Evolutionary conservation across 2,888 invertebrate species (phyloP).

Genomic region (Ophion costatus): DNA sequence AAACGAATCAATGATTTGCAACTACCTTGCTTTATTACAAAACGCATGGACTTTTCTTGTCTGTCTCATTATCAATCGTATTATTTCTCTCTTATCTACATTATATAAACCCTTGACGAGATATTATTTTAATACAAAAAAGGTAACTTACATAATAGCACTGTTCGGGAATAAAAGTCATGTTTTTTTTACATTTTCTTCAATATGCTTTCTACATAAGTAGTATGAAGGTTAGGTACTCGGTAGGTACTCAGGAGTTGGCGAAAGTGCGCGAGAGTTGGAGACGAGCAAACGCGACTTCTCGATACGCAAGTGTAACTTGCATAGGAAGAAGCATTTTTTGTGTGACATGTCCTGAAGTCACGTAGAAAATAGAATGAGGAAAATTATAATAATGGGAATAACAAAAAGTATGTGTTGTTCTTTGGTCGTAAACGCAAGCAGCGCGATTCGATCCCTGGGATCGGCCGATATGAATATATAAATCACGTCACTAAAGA

Average conservation of each 20-base stretch:
- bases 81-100: slow-evolving; percentile 58
- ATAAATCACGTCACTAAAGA: slow-evolving; percentile 1
- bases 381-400: slow-evolving; percentile 35
- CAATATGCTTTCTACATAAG: slow-evolving; percentile 37
- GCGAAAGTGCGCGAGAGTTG: slow-evolving; percentile 53
- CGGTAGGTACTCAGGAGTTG: slow-evolving; percentile 61
- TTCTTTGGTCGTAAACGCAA: slow-evolving; percentile 78
- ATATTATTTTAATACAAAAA: slow-evolving; percentile 51
- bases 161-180: slow-evolving; percentile 57
- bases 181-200: slow-evolving; percentile 4
- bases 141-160: slow-evolving; percentile 67
- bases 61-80: slow-evolving; percentile 40
- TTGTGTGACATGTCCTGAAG: slow-evolving; percentile 46
- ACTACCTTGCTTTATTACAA: slow-evolving; percentile 71
- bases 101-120: slow-evolving; percentile 45
- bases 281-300: slow-evolving; percentile 58
- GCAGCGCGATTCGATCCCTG: slow-evolving; percentile 60
- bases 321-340: slow-evolving; percentile 27
- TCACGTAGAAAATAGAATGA: slow-evolving; percentile 33
- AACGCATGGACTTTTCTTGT: slow-evolving; percentile 8
- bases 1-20: slow-evolving; percentile 74
- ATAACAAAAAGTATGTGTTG: slow-evolving; percentile 34
- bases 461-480: slow-evolving; percentile 46
- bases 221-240: slow-evolving; percentile 65
- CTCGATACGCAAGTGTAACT: slow-evolving; percentile 30